These are phyloP conservation scores for Epizoanthus ramosus DNA, from an alignment of 92 coral and sea anemone genomes.

Conservation along the genomic window DNA sequence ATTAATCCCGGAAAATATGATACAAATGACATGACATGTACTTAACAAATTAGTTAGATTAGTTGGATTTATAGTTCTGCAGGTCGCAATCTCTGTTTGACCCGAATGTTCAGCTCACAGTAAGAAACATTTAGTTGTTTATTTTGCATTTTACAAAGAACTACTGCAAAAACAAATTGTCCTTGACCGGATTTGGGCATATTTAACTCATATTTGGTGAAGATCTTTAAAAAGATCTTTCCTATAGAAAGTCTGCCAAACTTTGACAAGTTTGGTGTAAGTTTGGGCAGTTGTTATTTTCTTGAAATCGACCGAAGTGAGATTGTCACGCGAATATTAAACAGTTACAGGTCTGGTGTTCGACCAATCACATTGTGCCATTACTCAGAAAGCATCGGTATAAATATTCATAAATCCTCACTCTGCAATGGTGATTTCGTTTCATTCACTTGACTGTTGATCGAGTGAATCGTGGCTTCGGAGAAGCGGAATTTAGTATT, in stretches of 20 bases:
- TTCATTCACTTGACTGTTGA: slow-evolving; percentile 6
- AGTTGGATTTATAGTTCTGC: too few species aligned
- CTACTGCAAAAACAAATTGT: too few species aligned
- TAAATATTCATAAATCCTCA: slow-evolving; percentile 24
- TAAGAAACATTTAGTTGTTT: too few species aligned
- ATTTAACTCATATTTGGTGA: not conserved
- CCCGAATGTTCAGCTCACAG: too few species aligned
- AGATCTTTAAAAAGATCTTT: not conserved
- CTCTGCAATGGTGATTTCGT: slow-evolving; percentile 21
- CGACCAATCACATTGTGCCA: slow-evolving; percentile 34
- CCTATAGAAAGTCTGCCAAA: not conserved
- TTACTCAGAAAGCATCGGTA: not conserved
- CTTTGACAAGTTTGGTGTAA: slow-evolving; percentile 3
- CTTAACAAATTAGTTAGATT: too few species aligned
- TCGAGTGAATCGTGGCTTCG: not conserved
- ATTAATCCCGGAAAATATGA: too few species aligned
- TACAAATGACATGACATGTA: too few species aligned
- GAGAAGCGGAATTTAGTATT: not conserved
- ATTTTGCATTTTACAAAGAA: too few species aligned
- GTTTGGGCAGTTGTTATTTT: not conserved
- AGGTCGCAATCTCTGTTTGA: too few species aligned
- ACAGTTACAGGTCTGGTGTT: slow-evolving; percentile 17
- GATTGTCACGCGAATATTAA: slow-evolving; percentile 41
- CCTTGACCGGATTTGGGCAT: too few species aligned
- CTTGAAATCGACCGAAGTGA: not conserved